phyloP scores from a whole-genome alignment of 1,140 invertebrate species.

The Zaprionus davidi region DNA sequence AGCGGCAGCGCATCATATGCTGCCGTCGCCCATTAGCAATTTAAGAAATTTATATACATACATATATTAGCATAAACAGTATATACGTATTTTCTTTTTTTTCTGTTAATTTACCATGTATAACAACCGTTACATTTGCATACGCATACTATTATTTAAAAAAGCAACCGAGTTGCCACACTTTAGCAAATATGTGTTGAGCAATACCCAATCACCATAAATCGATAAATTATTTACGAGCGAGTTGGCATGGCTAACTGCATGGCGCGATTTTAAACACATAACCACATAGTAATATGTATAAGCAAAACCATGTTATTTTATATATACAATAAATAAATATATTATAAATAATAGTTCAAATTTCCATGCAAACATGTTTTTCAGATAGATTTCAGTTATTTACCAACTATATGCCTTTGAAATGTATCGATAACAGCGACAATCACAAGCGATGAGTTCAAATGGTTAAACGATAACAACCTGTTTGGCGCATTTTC shows the following conservation, averaged over 20 bases:
- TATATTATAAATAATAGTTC: too few relatives aligned
- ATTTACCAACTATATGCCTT: neutral
- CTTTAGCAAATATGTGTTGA: neutral
- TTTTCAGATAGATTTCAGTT: neutral
- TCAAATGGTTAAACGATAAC: neutral
- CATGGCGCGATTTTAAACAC: neutral
- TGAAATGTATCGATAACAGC: constrained; percentile 3
- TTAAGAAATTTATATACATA: constrained; percentile 24
- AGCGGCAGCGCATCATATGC: constrained; percentile 5
- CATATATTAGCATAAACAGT: constrained; percentile 9
- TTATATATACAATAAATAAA: too few relatives aligned
- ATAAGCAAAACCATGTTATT: neutral
- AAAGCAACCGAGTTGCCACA: neutral
- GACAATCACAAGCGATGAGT: neutral
- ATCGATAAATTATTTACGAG: neutral
- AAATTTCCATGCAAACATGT: too few relatives aligned
- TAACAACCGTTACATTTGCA: constrained; percentile 2
- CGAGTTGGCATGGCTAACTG: neutral
- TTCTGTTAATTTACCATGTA: neutral
- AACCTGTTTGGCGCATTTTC: neutral
- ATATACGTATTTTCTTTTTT: constrained; percentile 15
- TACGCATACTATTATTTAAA: constrained; percentile 8
- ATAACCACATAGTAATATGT: neutral
- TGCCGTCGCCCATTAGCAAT: constrained; percentile 9
- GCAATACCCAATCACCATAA: neutral